Evolutionary conservation across 1,140 invertebrate genomes (phyloP).

Genomic region (Chironomus tepperi): DNA sequence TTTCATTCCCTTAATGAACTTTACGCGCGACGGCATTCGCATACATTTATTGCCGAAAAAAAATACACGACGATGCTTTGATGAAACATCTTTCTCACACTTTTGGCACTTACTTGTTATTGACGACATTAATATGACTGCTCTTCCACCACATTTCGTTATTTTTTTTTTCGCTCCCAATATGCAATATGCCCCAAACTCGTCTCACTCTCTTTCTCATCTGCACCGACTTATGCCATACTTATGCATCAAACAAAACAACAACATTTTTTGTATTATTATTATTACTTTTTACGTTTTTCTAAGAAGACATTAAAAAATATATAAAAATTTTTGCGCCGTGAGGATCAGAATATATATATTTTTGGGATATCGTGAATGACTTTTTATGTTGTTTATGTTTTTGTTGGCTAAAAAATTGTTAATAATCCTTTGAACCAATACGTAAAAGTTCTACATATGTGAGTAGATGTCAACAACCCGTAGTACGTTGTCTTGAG

Average conservation of each 20-base stretch:
- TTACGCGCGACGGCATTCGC: not conserved
- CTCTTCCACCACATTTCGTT: constrained; percentile 11
- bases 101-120: constrained; percentile 1
- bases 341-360: not conserved
- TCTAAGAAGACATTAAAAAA: not conserved
- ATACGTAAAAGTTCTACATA: not conserved
- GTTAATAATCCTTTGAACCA: too few relatives aligned
- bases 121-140: constrained; percentile 12
- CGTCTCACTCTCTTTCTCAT: not conserved
- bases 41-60: not conserved
- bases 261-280: not conserved
- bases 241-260: not conserved
- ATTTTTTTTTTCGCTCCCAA: not conserved
- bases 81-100: not conserved
- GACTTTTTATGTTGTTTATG: not conserved
- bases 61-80: not conserved
- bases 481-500: not conserved
- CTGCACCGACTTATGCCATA: not conserved
- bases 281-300: not conserved
- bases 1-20: not conserved
- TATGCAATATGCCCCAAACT: not conserved
- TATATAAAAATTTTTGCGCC: constrained; percentile 2
- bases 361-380: not conserved
- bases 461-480: not conserved
- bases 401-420: too few relatives aligned